Evolutionary conservation across 2,888 invertebrate genomes (phyloP).

Genomic region (Leucania comma): DNA sequence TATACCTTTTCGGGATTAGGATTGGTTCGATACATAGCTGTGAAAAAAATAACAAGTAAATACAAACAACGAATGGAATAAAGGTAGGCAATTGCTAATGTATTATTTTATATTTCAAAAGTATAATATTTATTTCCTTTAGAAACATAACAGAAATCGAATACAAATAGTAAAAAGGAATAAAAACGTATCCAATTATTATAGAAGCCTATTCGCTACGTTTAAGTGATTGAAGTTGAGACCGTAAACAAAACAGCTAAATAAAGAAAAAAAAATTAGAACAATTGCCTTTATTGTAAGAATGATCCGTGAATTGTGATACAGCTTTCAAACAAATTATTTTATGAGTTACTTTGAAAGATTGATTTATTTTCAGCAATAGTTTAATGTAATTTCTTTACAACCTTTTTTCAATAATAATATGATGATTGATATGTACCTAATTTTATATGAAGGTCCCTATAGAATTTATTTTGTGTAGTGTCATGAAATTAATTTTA

Average conservation of each 20-base stretch:
- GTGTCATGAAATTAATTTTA: background rate
- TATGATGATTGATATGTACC: background rate
- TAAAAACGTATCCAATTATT: conserved; percentile 29
- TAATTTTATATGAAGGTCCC: background rate
- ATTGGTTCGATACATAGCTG: background rate
- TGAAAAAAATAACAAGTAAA: background rate
- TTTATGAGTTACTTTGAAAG: background rate
- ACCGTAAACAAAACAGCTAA: conserved; percentile 8
- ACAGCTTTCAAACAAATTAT: conserved; percentile 1
- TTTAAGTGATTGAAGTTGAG: conserved; percentile 38
- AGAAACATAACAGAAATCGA: conserved; percentile 6
- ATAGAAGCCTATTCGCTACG: conserved; percentile 17
- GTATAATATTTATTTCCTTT: background rate
- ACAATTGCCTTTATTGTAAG: conserved; percentile 5
- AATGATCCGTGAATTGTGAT: conserved; percentile 11
- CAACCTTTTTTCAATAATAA: background rate
- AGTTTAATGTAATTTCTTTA: background rate
- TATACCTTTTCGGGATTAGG: background rate
- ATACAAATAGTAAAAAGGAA: background rate
- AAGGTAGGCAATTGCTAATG: background rate
- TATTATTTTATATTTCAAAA: background rate
- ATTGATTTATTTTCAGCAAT: conserved; percentile 15
- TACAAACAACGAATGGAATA: background rate
- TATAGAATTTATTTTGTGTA: background rate
- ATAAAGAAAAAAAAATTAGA: conserved; percentile 7